These are phyloP conservation scores for Epistrophe eligans DNA, from an alignment of 2,888 invertebrate genomes.

Conservation along the genomic window DNA sequence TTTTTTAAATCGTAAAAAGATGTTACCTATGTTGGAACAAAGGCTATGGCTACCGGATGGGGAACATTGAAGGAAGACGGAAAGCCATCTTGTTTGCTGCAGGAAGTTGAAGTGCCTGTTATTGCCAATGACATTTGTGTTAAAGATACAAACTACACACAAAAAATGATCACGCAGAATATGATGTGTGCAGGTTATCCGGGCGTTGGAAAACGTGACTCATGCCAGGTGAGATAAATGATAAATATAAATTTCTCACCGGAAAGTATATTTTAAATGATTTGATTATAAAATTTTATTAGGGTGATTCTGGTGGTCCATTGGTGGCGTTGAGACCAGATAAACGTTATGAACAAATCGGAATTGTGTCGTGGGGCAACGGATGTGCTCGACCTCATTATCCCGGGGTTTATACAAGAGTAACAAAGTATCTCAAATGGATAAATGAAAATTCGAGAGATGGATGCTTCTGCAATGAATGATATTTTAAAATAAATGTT, in stretches of 20 bases:
- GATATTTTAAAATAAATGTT: constrained; percentile 65
- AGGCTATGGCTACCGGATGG: constrained; percentile 93
- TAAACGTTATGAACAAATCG: constrained; percentile 92
- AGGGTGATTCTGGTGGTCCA: constrained; percentile 87
- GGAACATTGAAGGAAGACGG: constrained; percentile 94
- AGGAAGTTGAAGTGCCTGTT: constrained; percentile 91
- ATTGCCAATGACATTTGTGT: constrained; percentile 88
- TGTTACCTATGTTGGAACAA: constrained; percentile 89
- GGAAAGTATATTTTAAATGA: constrained; percentile 4
- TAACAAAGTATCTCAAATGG: constrained; percentile 93
- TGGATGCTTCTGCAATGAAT: constrained; percentile 91
- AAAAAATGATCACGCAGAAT: constrained; percentile 93
- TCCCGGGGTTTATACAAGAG: constrained; percentile 93
- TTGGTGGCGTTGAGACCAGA: constrained; percentile 89
- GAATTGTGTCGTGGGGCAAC: constrained; percentile 95
- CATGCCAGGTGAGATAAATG: constrained; percentile 88
- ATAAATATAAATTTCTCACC: constrained; percentile 19
- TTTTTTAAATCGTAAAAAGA: constrained; percentile 82
- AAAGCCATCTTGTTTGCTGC: constrained; percentile 92
- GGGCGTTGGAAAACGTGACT: constrained; percentile 89
- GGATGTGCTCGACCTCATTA: constrained; percentile 94
- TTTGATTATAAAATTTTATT: constrained; percentile 32
- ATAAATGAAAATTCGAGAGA: constrained; percentile 91
- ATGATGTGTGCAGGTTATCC: constrained; percentile 94
- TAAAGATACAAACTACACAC: constrained; percentile 90